These are phyloP conservation scores for Mustelus asterias DNA, from an alignment of 2,113 vertebrate genomes.

Conservation along the genomic window DNA sequence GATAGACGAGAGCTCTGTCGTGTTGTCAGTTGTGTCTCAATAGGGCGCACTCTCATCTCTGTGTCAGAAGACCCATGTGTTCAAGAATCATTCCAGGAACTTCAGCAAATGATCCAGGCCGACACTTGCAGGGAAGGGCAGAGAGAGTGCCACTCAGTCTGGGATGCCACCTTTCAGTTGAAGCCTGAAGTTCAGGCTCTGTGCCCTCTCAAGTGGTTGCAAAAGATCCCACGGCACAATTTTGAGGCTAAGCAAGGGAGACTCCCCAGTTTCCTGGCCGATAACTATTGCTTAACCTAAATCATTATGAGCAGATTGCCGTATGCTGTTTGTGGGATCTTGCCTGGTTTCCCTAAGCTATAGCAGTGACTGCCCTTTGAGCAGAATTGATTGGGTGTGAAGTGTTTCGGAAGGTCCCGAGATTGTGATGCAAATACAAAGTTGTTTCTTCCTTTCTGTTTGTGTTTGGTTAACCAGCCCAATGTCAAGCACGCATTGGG, in stretches of 20 bases:
- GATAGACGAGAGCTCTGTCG: not conserved
- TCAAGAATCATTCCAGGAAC: not conserved
- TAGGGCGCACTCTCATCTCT: not conserved
- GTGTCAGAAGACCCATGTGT: not conserved
- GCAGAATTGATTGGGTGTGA: not conserved
- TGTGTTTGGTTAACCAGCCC: not conserved
- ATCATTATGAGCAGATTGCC: not conserved
- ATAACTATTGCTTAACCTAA: not conserved
- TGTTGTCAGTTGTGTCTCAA: not conserved
- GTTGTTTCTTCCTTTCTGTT: not conserved
- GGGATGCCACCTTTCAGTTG: not conserved
- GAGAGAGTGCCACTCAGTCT: not conserved
- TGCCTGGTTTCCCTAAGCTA: not conserved
- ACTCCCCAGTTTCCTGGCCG: not conserved
- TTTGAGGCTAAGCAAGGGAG: not conserved
- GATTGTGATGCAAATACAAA: not conserved
- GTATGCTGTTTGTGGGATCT: not conserved
- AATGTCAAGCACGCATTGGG: not conserved
- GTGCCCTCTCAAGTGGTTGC: not conserved
- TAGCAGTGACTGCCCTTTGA: not conserved
- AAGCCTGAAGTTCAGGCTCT: not conserved
- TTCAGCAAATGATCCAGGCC: not conserved
- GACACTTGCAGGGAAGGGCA: not conserved
- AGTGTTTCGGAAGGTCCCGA: not conserved
- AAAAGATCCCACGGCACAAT: not conserved